Percentiles rank a stretch among this genome's conserved stretches.
Evolutionary conservation across 2,113 vertebrate genomes (phyloP).

Genomic region (Zootoca vivipara): DNA sequence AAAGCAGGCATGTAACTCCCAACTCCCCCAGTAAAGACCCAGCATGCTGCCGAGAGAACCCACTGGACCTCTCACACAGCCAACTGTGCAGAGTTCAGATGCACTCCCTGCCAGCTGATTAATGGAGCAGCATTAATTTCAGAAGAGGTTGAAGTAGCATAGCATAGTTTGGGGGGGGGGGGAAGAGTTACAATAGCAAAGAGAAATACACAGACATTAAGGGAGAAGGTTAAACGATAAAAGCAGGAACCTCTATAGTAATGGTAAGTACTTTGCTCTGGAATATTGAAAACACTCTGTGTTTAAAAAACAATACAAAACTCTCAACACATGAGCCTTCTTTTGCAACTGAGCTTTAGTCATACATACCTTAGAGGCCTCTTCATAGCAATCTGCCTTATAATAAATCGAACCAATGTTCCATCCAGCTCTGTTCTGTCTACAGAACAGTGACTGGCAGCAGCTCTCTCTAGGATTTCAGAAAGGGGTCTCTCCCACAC

Average conservation of each 20-base stretch:
- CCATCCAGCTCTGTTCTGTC: too few relatives aligned
- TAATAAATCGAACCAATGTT: too few relatives aligned
- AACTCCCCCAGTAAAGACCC: background rate
- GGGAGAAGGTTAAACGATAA: background rate
- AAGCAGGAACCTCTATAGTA: background rate
- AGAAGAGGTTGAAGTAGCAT: background rate
- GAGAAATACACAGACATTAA: conserved; percentile 11
- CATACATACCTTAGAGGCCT: background rate
- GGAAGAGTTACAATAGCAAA: background rate
- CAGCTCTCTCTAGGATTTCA: too few relatives aligned
- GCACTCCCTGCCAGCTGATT: conserved; percentile 38
- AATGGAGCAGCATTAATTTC: conserved; percentile 26
- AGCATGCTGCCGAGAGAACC: background rate
- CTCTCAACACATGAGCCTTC: background rate
- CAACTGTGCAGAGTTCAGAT: background rate
- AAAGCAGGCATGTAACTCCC: conserved; percentile 19
- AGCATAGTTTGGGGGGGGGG: conserved; percentile 12
- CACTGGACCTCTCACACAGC: conserved; percentile 5
- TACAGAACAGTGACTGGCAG: too few relatives aligned
- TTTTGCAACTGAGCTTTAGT: background rate
- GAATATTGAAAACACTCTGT: background rate
- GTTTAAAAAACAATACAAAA: background rate
- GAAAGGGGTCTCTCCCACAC: too few relatives aligned
- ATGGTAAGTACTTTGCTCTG: background rate
- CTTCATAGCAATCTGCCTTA: too few relatives aligned